Percentiles rank a stretch among this genome's conserved stretches.
Evolutionary conservation across 2,888 invertebrate genomes (phyloP).

Genomic region (Hoplodrina ambigua): DNA sequence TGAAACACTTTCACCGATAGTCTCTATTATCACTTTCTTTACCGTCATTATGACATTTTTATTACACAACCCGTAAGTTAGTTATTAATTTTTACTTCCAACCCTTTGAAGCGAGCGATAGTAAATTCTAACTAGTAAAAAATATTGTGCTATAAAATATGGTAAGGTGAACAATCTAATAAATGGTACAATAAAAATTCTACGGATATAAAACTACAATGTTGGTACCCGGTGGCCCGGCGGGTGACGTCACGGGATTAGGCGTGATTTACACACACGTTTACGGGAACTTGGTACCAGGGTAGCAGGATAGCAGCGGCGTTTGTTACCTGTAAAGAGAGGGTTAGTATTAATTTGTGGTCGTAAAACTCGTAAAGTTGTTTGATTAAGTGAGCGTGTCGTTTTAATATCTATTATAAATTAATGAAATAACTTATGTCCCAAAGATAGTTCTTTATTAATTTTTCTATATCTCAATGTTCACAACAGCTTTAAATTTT

Average conservation of each 20-base stretch:
- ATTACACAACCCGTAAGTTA: conserved; percentile 36
- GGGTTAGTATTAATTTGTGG: conserved; percentile 40
- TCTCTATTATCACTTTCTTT: conserved; percentile 10
- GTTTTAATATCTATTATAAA: conserved; percentile 13
- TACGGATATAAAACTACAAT: conserved; percentile 61
- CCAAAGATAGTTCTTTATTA: too few relatives aligned
- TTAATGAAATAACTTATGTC: conserved; percentile 5
- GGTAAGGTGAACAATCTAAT: conserved; percentile 65
- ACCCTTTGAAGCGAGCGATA: conserved; percentile 41
- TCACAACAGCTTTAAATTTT: too few relatives aligned
- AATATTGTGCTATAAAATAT: conserved; percentile 58
- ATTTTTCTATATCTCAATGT: too few relatives aligned
- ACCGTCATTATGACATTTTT: conserved; percentile 33
- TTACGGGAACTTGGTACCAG: conserved; percentile 48
- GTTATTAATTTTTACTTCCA: conserved; percentile 19
- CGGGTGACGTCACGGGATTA: conserved; percentile 73
- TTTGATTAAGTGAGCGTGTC: conserved; percentile 17
- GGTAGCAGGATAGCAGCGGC: conserved; percentile 39
- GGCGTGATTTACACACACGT: conserved; percentile 75
- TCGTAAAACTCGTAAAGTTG: conserved; percentile 47
- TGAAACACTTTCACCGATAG: conserved; percentile 20
- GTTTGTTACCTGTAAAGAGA: conserved; percentile 68
- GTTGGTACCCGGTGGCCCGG: conserved; percentile 63
- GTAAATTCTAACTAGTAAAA: conserved; percentile 54
- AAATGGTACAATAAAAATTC: conserved; percentile 58